A percentile compares a stretch with the other conserved stretches of the same genome.
Evolutionary conservation across 1,140 invertebrate genomes (phyloP).

Genomic region (Philaenus spumarius): DNA sequence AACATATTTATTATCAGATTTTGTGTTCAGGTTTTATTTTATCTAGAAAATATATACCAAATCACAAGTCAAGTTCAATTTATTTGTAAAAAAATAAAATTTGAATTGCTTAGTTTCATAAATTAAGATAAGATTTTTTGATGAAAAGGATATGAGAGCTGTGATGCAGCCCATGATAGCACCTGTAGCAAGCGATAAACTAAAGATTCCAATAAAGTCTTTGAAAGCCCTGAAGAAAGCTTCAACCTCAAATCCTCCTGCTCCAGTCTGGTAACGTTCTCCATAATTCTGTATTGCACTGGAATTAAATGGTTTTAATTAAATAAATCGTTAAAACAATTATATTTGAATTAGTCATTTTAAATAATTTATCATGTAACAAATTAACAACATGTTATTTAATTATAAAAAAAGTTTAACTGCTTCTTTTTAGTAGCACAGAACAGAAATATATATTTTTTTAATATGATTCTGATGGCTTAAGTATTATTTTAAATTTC

Average conservation of each 20-base stretch:
- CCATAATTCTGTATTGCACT: slow-evolving; percentile 91
- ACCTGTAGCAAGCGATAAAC: slow-evolving; percentile 84
- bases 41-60: too few species aligned
- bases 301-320: slow-evolving; percentile 33
- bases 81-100: too few species aligned
- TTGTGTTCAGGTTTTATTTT: too few species aligned
- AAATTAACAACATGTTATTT: background rate
- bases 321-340: background rate
- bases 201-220: slow-evolving; percentile 89
- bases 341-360: too few species aligned
- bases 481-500: too few species aligned
- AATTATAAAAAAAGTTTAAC: background rate
- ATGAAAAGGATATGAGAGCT: slow-evolving; percentile 77
- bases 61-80: too few species aligned
- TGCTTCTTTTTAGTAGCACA: background rate
- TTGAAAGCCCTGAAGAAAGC: slow-evolving; percentile 84
- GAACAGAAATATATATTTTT: too few species aligned
- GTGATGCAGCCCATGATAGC: slow-evolving; percentile 87
- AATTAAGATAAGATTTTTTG: too few species aligned
- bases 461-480: too few species aligned
- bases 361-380: background rate
- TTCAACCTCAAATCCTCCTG: slow-evolving; percentile 75
- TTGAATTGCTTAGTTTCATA: too few species aligned
- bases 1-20: too few species aligned
- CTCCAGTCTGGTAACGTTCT: slow-evolving; percentile 62